Conservation (phyloP, 2,888 invertebrate genomes). For the Drosophila algonquin region DNA sequence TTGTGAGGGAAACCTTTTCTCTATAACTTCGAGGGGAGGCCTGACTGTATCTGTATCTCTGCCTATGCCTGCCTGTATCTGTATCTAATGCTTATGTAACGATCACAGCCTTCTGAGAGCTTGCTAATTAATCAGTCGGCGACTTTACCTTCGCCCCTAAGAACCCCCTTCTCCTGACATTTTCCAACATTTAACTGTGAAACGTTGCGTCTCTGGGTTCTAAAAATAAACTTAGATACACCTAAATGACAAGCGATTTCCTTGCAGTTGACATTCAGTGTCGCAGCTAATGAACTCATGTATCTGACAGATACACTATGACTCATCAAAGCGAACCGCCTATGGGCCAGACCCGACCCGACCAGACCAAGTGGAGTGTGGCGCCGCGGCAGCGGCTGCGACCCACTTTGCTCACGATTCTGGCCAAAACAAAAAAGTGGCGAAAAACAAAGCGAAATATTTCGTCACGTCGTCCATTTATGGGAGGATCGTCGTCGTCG, state of each 20-base stretch:
- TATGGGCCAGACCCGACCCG: background rate
- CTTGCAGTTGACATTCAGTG: constrained; percentile 79
- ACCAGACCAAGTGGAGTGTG: constrained; percentile 53
- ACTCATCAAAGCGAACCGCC: constrained; percentile 69
- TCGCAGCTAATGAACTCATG: constrained; percentile 78
- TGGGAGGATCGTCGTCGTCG: constrained; percentile 28
- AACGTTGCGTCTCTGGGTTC: constrained; percentile 45
- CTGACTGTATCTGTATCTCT: constrained; percentile 13
- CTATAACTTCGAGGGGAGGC: constrained; percentile 2
- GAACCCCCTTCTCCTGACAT: constrained; percentile 24
- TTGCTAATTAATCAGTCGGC: constrained; percentile 42
- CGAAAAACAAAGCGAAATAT: constrained; percentile 33
- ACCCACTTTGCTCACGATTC: constrained; percentile 69
- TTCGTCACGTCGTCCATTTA: constrained; percentile 50
- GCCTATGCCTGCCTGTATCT: constrained; percentile 5
- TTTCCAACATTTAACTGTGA: constrained; percentile 69
- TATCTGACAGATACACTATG: constrained; percentile 73
- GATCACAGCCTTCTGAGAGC: constrained; percentile 11
- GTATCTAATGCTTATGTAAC: constrained; percentile 21
- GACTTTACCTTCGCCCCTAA: constrained; percentile 52
- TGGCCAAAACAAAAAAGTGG: constrained; percentile 26
- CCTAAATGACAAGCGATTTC: constrained; percentile 62
- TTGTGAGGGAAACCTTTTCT: constrained; percentile 20
- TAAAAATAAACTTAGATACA: constrained; percentile 58
- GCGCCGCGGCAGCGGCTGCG: constrained; percentile 63